These are phyloP conservation scores for Apamea anceps DNA, from an alignment of 2,888 invertebrate genomes.

Conservation along the genomic window DNA sequence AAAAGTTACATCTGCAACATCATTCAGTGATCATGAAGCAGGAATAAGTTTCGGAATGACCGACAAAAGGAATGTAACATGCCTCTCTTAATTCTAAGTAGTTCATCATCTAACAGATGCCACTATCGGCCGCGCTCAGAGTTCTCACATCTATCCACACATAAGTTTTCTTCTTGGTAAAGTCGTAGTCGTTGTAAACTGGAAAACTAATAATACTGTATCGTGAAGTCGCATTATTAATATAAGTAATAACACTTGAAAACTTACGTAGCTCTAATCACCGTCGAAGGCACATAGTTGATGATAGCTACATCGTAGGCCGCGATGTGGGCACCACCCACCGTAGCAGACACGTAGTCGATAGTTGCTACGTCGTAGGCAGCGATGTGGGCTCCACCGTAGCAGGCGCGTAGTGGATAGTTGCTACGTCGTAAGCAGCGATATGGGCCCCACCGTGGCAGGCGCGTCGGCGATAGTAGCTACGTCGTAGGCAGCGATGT, in stretches of 20 bases:
- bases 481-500: neutral
- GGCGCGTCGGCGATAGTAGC: neutral
- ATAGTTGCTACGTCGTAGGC: neutral
- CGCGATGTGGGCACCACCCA: neutral
- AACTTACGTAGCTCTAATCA: neutral
- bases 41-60: constrained; percentile 11
- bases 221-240: neutral
- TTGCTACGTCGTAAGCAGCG: neutral
- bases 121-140: neutral
- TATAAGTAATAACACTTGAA: constrained; percentile 2
- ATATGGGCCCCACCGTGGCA: neutral
- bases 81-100: neutral
- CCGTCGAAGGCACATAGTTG: neutral
- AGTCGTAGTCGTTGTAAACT: neutral
- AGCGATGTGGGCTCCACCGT: too few relatives aligned
- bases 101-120: constrained; percentile 39
- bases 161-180: neutral
- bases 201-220: neutral
- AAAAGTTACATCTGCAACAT: constrained; percentile 6
- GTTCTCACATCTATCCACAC: neutral
- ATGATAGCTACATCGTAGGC: neutral
- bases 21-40: neutral
- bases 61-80: neutral
- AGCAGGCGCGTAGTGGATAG: neutral
- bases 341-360: neutral